Evolutionary conservation across 2,113 vertebrate species (phyloP).

Genomic region (Anthoscopus minutus): DNA sequence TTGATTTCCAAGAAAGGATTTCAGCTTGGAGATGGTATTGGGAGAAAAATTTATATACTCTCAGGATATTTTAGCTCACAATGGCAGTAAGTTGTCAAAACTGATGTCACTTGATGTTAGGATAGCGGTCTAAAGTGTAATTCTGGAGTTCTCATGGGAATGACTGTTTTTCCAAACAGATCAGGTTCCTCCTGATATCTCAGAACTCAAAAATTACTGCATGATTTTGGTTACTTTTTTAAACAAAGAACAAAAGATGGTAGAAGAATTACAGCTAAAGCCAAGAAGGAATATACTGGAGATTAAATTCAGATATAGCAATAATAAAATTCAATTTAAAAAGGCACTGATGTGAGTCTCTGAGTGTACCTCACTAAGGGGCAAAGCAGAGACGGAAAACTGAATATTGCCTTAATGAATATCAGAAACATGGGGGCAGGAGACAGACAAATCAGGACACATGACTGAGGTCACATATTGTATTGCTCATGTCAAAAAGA

Average conservation of each 20-base stretch:
- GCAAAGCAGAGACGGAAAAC: background rate
- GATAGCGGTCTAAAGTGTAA: background rate
- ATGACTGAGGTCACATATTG: background rate
- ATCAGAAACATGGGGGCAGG: background rate
- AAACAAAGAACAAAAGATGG: background rate
- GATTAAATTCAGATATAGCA: background rate
- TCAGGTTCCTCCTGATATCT: background rate
- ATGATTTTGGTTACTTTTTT: background rate
- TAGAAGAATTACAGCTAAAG: background rate
- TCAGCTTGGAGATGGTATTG: background rate
- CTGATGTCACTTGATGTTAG: background rate
- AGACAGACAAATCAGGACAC: conserved; percentile 3
- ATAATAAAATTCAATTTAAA: background rate
- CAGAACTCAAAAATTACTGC: background rate
- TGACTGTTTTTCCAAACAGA: background rate
- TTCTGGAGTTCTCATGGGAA: background rate
- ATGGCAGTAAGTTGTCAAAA: background rate
- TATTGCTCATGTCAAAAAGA: background rate
- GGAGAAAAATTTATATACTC: background rate
- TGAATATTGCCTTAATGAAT: conserved; percentile 4
- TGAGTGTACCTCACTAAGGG: background rate
- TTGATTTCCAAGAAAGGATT: background rate
- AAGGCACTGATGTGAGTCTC: background rate
- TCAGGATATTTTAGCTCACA: background rate
- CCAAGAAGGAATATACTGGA: background rate